Evolutionary conservation across 2,888 invertebrate genomes (phyloP), one percentile per base, ranked within the genome.

Genomic region (Phlogophora meticulosa): DNA sequence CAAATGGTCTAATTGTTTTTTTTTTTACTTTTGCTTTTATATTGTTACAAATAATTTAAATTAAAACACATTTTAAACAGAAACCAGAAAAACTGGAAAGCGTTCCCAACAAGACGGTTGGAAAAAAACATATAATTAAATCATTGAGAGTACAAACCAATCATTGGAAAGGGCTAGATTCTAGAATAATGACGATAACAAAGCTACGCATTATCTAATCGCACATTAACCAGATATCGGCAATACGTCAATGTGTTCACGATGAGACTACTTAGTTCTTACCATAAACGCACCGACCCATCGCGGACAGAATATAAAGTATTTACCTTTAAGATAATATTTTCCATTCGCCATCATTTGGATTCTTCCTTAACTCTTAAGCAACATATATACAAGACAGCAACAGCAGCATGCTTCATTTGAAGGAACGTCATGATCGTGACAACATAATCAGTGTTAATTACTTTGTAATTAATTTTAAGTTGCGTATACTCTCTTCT

Each of bases 341-440:
- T 76, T 73, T 76, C 75, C 75, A 77, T 76, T 76, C 49, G 0
- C 61, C 62, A 65, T 65, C 56, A 72, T 75, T 46, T 40, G 15
- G 55, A 59, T 76, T 59, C 76, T 76, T 76, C 73, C 64, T 70
- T 51, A 59, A 34, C 36, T 62, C 53, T 24, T 48, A 24, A 46
- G 22, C 17, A 56, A 60, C 60, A 67, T 76, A 77, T 72, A 76
- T 62, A 61, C 32, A 40, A 46, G 36, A 42, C 11, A 17, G 22
- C 42, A 59, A 20, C 34, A 32, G 34, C 40, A 5, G 7, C 3
- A 40, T 20, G 0, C 34, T 42, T 17, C 75, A 76, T 43, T 76
- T 59, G 38, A 52, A 20, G 11, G 46, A 20, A 58, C 28, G 15
- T 63, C 63, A 76, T 75, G 40, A 20, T 15, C 13, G 76, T 56